phyloP scores from a whole-genome alignment of 2,113 vertebrate genomes.

The Actenoides hombroni region DNA sequence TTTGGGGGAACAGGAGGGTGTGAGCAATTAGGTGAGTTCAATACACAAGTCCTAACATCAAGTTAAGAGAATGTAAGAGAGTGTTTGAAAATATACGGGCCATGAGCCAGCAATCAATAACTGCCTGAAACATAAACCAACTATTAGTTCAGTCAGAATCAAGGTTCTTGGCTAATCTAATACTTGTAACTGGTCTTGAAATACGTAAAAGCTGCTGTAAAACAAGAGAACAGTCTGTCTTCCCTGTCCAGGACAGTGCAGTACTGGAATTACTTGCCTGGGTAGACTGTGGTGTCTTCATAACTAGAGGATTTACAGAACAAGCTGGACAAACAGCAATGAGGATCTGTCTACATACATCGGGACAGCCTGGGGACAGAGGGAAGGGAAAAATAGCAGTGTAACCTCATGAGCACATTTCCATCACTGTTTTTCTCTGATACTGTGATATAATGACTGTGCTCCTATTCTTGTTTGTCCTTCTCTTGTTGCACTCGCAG shows the following conservation, averaged over 20 bases:
- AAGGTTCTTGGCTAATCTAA: background rate
- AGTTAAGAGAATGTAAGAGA: background rate
- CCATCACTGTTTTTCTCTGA: background rate
- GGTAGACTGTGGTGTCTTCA: background rate
- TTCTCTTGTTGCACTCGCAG: background rate
- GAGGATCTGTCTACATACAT: background rate
- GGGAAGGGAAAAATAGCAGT: background rate
- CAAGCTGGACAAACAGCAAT: background rate
- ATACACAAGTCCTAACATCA: background rate
- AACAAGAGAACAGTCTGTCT: slow-evolving; percentile 5
- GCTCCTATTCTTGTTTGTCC: background rate
- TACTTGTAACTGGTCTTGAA: background rate
- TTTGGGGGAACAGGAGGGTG: background rate
- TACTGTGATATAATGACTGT: background rate
- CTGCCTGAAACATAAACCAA: background rate
- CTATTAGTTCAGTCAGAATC: background rate
- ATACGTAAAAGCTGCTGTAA: slow-evolving; percentile 7
- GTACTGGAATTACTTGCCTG: background rate
- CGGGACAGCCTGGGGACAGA: background rate
- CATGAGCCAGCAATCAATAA: slow-evolving; percentile 21
- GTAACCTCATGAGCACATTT: background rate
- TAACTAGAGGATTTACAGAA: background rate
- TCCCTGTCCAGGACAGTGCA: background rate
- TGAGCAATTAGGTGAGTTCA: background rate
- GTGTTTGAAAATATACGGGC: background rate